Conservation (phyloP, 2,888 invertebrate genomes). For the Cyrtodaria siliqua region DNA sequence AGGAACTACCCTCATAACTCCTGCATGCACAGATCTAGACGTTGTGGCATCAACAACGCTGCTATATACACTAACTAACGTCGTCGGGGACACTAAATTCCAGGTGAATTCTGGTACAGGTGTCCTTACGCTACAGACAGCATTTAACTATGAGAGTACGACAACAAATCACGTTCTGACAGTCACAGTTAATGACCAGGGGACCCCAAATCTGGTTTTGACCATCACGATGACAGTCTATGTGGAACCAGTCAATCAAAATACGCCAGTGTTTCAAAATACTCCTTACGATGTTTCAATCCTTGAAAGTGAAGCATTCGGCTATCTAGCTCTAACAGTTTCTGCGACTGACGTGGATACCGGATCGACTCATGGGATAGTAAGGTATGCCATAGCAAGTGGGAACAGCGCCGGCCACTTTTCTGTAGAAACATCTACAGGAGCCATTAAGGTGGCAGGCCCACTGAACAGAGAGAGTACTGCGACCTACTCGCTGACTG, state of each 20-base stretch:
- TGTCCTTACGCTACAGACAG: constrained; percentile 47
- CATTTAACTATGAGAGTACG: constrained; percentile 73
- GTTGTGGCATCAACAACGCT: constrained; percentile 45
- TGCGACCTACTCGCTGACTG: constrained; percentile 64
- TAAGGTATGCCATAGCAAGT: constrained; percentile 66
- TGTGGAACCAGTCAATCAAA: constrained; percentile 71
- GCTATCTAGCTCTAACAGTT: constrained; percentile 45
- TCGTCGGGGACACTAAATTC: constrained; percentile 59
- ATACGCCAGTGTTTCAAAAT: constrained; percentile 62
- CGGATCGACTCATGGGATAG: constrained; percentile 68
- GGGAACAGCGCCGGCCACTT: constrained; percentile 71
- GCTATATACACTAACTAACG: constrained; percentile 44
- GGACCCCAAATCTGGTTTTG: constrained; percentile 35
- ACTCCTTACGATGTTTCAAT: constrained; percentile 59
- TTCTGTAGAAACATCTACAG: constrained; percentile 67
- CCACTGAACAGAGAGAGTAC: constrained; percentile 76
- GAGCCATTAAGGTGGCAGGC: constrained; percentile 66
- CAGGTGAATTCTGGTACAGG: constrained; percentile 62
- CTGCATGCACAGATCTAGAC: constrained; percentile 50
- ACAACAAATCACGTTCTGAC: constrained; percentile 57
- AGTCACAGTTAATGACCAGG: constrained; percentile 69
- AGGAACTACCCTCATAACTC: constrained; percentile 52
- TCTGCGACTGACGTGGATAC: constrained; percentile 64
- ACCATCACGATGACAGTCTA: constrained; percentile 49
- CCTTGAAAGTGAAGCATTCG: constrained; percentile 57